Evolutionary conservation across 2,888 invertebrate species (phyloP).

Genomic region (Mallateleia sp.): DNA sequence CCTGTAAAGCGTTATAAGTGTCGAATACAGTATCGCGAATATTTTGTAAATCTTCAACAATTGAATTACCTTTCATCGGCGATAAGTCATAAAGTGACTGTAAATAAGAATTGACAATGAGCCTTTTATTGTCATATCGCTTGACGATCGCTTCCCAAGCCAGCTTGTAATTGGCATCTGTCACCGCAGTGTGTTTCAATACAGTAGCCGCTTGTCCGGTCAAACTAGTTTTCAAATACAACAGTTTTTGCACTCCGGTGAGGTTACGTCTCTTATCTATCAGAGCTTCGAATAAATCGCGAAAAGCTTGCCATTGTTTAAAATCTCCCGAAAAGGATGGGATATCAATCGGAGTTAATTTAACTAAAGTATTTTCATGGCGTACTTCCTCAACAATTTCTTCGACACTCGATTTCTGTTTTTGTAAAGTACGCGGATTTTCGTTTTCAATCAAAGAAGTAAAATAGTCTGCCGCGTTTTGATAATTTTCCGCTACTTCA

Average conservation of each 20-base stretch:
- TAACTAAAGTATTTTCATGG: too few species aligned
- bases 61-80: background rate
- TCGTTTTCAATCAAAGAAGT: too few species aligned
- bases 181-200: background rate
- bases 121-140: background rate
- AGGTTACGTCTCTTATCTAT: background rate
- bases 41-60: background rate
- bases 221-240: background rate
- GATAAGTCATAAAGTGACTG: background rate
- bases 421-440: too few species aligned
- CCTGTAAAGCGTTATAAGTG: background rate
- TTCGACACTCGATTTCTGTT: too few species aligned
- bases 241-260: background rate
- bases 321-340: background rate
- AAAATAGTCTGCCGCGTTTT: too few species aligned
- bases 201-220: background rate
- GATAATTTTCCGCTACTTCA: too few species aligned
- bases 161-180: background rate
- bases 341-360: too few species aligned
- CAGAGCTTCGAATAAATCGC: background rate
- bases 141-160: slow-evolving; percentile 1
- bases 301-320: too few species aligned
- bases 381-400: too few species aligned
- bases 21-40: background rate
- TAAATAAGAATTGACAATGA: slow-evolving; percentile 14